Percentiles rank a stretch among this genome's conserved stretches.
Evolutionary conservation across 2,888 invertebrate genomes (phyloP).

Genomic region (Ormia ochracea): DNA sequence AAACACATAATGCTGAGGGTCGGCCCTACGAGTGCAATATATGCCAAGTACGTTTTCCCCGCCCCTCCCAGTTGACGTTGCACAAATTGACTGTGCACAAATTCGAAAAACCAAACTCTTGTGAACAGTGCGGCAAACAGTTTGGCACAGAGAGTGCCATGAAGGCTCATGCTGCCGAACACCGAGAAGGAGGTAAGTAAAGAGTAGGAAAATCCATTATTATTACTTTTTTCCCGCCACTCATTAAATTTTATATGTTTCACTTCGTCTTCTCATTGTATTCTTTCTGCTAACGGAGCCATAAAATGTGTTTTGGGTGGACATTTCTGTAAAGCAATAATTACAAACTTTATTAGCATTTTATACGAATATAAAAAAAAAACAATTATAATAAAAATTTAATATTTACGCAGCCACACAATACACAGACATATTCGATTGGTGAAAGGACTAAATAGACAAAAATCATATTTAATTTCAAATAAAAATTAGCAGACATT

Average conservation of each 20-base stretch:
- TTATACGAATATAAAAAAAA: neutral
- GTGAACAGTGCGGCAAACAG: constrained; percentile 72
- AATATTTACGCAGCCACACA: too few relatives aligned
- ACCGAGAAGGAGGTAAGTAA: constrained; percentile 72
- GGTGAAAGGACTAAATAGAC: too few relatives aligned
- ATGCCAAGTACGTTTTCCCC: constrained; percentile 71
- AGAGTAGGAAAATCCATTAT: constrained; percentile 46
- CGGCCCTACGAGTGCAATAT: constrained; percentile 72
- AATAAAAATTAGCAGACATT: too few relatives aligned
- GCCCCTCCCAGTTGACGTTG: constrained; percentile 71
- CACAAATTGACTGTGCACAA: constrained; percentile 73
- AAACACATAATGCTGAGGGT: constrained; percentile 72
- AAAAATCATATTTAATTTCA: too few relatives aligned
- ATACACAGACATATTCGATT: too few relatives aligned
- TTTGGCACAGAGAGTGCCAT: constrained; percentile 74
- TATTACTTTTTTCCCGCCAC: neutral
- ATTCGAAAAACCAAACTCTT: constrained; percentile 71
- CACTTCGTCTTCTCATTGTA: neutral
- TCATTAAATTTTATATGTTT: neutral
- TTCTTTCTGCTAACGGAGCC: neutral
- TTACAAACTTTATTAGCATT: neutral
- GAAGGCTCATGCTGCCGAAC: constrained; percentile 71
- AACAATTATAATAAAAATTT: too few relatives aligned
- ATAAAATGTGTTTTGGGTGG: neutral
- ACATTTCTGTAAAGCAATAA: neutral